Evolutionary conservation across 2,113 vertebrate species (phyloP).

Genomic region (Prochilodus magdalenae): DNA sequence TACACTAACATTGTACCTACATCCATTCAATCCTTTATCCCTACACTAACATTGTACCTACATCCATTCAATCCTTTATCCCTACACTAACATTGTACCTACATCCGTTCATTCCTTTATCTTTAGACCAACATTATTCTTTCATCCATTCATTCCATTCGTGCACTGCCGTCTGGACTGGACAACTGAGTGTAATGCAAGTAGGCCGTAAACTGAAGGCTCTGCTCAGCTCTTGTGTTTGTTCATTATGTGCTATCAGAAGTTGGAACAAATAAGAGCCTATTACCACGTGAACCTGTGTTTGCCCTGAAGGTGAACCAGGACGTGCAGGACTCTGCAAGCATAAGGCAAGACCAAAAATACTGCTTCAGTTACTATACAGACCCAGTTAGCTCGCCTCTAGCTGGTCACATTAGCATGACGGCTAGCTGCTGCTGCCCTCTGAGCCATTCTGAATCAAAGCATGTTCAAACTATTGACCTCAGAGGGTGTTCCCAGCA

Average conservation of each 20-base stretch:
- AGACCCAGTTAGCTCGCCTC: neutral
- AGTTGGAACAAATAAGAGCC: neutral
- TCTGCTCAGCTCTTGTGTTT: neutral
- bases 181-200: too few species aligned
- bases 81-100: too few species aligned
- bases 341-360: neutral
- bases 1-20: too few species aligned
- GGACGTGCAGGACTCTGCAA: conserved; percentile 1
- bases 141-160: too few species aligned
- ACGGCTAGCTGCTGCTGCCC: neutral
- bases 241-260: conserved; percentile 1
- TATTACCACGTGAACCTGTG: neutral
- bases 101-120: too few species aligned
- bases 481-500: neutral
- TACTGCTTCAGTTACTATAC: neutral
- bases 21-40: too few species aligned
- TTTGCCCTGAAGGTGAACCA: conserved; percentile 18
- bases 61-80: too few species aligned
- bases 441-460: neutral
- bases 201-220: neutral
- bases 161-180: too few species aligned
- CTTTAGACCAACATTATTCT: too few species aligned
- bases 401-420: neutral
- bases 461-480: neutral
- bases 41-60: too few species aligned